Conservation (phyloP, 2,797 vertebrate genomes). For the Oryzias dopingdopingensis region DNA sequence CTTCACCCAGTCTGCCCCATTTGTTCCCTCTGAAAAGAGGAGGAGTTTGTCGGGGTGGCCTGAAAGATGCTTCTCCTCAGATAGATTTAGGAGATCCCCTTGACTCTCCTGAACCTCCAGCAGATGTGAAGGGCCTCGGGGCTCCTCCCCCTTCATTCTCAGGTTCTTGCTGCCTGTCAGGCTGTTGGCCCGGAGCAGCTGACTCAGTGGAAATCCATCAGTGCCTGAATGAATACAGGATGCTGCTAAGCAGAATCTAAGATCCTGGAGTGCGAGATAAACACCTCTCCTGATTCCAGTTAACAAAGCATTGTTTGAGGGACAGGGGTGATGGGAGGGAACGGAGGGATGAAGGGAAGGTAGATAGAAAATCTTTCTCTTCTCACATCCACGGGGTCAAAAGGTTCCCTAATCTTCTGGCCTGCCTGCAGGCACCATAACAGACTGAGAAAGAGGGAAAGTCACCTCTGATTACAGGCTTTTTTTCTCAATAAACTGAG, state of each 20-base stretch:
- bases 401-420: conserved; percentile 28
- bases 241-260: conserved; percentile 49
- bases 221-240: conserved; percentile 60
- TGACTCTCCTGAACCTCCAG: conserved; percentile 65
- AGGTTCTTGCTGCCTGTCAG: conserved; percentile 51
- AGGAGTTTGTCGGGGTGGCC: conserved; percentile 57
- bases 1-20: conserved; percentile 36
- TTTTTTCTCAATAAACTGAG: background rate
- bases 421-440: conserved; percentile 14
- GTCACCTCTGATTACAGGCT: background rate
- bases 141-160: conserved; percentile 39
- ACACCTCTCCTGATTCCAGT: conserved; percentile 47
- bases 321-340: background rate
- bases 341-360: conserved; percentile 11
- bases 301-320: conserved; percentile 22
- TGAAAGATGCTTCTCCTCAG: conserved; percentile 69
- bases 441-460: conserved; percentile 9
- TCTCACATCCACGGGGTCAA: conserved; percentile 24
- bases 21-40: conserved; percentile 58
- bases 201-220: conserved; percentile 65
- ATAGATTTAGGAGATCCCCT: conserved; percentile 74
- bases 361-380: conserved; percentile 25
- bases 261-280: conserved; percentile 57
- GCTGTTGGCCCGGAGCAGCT: conserved; percentile 64
- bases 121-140: conserved; percentile 73